A percentile compares a stretch with the other conserved stretches of the same genome.
phyloP scores from a whole-genome alignment of 2,888 invertebrate genomes.

The Cerceris rybyensis region DNA sequence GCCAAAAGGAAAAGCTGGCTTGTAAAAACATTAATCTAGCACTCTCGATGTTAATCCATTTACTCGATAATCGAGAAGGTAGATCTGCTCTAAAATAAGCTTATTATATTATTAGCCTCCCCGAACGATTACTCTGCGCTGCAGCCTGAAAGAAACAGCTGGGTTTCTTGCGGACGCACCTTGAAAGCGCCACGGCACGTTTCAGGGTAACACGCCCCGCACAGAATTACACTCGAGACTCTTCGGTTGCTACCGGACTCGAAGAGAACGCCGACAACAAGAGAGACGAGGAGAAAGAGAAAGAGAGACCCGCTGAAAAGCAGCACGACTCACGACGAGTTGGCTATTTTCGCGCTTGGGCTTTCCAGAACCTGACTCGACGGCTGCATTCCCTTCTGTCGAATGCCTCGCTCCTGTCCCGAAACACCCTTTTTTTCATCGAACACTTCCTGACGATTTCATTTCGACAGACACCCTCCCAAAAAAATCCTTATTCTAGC shows the following conservation, averaged over 20 bases:
- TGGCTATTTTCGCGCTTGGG: conserved; percentile 64
- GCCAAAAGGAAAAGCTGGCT: not conserved
- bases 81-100: conserved; percentile 15
- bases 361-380: conserved; percentile 56
- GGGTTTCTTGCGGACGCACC: conserved; percentile 36
- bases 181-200: conserved; percentile 19
- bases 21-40: conserved; percentile 28
- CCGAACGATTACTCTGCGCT: conserved; percentile 29
- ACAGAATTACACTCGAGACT: conserved; percentile 35
- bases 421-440: conserved; percentile 23
- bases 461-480: no score
- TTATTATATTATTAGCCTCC: conserved; percentile 42
- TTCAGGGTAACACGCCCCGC: conserved; percentile 25
- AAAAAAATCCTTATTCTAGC: no score
- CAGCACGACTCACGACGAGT: conserved; percentile 45
- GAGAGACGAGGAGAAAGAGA: no score
- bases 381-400: conserved; percentile 60
- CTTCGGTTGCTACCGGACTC: conserved; percentile 20
- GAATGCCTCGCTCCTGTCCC: not conserved
- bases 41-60: conserved; percentile 1
- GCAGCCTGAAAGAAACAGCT: conserved; percentile 34
- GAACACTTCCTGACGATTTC: not conserved
- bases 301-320: conserved; percentile 41
- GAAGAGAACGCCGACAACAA: conserved; percentile 26
- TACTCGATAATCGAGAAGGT: conserved; percentile 11